phyloP scores from a whole-genome alignment of 2,888 invertebrate species.

The Bugulina stolonifera region DNA sequence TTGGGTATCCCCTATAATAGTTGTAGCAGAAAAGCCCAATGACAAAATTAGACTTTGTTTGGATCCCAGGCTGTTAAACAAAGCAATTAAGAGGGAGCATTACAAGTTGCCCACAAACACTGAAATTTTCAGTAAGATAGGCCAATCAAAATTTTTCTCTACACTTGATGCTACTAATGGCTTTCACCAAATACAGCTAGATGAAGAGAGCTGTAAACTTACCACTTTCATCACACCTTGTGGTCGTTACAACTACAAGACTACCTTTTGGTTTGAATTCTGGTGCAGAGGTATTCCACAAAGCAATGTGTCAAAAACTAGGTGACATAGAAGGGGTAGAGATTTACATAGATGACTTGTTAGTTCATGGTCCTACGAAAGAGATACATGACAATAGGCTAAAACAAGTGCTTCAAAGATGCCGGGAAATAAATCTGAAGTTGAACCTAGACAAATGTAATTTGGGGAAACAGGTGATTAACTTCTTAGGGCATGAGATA shows the following conservation, averaged over 20 bases:
- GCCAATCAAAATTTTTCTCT: neutral
- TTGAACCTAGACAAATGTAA: neutral
- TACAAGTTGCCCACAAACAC: neutral
- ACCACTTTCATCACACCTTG: neutral
- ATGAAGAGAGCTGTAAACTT: neutral
- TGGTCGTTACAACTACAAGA: neutral
- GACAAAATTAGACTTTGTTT: neutral
- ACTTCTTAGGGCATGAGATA: neutral
- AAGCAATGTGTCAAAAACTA: neutral
- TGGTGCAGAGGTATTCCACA: neutral
- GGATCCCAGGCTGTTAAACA: neutral
- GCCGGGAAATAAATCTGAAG: neutral
- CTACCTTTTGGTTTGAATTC: neutral
- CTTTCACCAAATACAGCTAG: neutral
- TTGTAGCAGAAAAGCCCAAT: neutral
- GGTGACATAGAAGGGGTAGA: neutral
- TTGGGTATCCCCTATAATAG: too few relatives aligned
- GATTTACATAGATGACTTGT: conserved; percentile 4
- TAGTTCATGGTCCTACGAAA: neutral
- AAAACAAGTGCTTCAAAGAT: neutral
- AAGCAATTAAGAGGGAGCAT: neutral
- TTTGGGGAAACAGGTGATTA: neutral
- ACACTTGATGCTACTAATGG: neutral
- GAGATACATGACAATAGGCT: neutral
- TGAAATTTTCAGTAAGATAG: neutral